Evolutionary conservation across 2,888 invertebrate genomes (phyloP).

Genomic region (Pecten maximus): DNA sequence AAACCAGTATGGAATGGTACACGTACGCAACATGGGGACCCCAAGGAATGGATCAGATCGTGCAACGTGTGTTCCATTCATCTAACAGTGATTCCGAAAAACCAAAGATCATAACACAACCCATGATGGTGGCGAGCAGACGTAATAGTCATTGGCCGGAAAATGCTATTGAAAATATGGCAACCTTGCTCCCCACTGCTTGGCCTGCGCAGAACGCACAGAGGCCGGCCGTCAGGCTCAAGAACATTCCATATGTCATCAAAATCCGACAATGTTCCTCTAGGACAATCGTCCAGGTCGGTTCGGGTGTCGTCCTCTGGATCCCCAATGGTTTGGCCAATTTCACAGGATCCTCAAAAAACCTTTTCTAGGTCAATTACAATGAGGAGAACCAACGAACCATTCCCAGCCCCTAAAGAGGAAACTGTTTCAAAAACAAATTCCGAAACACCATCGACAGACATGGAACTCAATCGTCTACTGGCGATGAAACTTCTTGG

Average conservation of each 20-base stretch:
- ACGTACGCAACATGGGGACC: background rate
- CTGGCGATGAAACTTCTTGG: conserved; percentile 1
- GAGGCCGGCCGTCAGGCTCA: background rate
- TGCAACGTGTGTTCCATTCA: background rate
- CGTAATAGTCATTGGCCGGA: background rate
- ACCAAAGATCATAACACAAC: background rate
- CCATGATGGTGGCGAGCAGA: background rate
- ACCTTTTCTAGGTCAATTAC: background rate
- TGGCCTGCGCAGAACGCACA: background rate
- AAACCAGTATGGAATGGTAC: background rate
- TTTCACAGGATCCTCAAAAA: background rate
- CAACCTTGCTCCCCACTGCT: background rate
- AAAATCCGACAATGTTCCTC: background rate
- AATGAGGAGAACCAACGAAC: background rate
- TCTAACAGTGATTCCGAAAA: background rate
- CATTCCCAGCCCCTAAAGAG: background rate
- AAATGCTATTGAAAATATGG: background rate
- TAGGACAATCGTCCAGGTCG: background rate
- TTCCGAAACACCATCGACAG: background rate
- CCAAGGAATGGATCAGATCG: background rate
- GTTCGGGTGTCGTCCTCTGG: background rate
- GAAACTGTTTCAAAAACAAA: background rate
- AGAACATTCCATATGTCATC: background rate
- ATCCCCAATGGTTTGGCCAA: background rate
- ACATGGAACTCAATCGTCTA: conserved; percentile 1